These are phyloP conservation scores for Pimephales promelas DNA, from an alignment of 2,113 vertebrate genomes.

Conservation along the genomic window DNA sequence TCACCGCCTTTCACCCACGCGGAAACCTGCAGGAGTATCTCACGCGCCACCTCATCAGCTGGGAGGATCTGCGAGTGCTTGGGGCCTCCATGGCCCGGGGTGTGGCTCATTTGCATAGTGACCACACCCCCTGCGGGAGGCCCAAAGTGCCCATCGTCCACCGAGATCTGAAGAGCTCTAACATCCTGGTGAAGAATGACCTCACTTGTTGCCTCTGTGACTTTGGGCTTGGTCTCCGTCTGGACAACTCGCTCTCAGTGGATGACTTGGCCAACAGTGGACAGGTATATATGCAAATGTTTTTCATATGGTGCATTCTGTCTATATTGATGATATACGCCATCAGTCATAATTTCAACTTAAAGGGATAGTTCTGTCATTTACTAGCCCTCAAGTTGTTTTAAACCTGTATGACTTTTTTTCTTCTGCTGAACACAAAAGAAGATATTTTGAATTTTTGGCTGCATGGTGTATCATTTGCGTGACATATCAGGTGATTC, in stretches of 20 bases:
- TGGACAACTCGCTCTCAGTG: conserved; percentile 92
- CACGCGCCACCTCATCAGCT: conserved; percentile 86
- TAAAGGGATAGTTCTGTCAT: no score
- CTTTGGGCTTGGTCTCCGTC: conserved; percentile 91
- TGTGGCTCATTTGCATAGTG: conserved; percentile 94
- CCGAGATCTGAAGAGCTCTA: conserved; percentile 97
- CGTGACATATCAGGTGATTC: no score
- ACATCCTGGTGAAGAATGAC: conserved; percentile 93
- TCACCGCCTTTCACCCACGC: conserved; percentile 91
- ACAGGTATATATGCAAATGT: conserved; percentile 79
- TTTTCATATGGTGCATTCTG: background rate
- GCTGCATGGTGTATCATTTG: no score
- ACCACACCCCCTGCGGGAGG: conserved; percentile 89
- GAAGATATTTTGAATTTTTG: no score
- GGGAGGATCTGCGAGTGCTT: conserved; percentile 89
- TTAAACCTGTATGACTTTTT: no score
- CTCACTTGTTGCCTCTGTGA: conserved; percentile 96
- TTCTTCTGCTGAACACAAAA: no score
- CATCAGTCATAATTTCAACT: background rate
- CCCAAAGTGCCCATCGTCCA: conserved; percentile 95
- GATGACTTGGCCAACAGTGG: conserved; percentile 98
- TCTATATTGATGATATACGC: no score
- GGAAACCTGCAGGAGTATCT: conserved; percentile 97
- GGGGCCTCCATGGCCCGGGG: conserved; percentile 88
- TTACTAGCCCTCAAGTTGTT: no score